Evolutionary conservation across 2,113 vertebrate species (phyloP), one percentile per base, ranked within the genome.

Genomic region (Neomonachus schauinslandi): DNA sequence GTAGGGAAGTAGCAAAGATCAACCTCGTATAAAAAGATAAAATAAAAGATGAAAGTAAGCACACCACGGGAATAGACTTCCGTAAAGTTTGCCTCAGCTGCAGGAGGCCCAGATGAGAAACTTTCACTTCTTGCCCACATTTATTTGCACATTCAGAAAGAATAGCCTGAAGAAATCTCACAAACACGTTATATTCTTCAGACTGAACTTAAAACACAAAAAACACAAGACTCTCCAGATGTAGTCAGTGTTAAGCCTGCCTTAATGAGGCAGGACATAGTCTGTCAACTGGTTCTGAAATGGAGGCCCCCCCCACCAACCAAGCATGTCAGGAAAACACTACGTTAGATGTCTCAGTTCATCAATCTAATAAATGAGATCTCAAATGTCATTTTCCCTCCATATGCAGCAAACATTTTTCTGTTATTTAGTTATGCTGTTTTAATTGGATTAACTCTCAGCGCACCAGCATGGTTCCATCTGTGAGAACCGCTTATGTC

Each of bases 301-400:
- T 19, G 0, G 67, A 72, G 14, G 33, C 46, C 90, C 74, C 51
- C 51, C 33, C 46, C 84, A 67, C 14, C 81, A 87, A 49, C 88
- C 94, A 85, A 92, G 67, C 93, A 76, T 79, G 71, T 91, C 91
- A 90, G 61, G 77, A 93, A 36, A 97, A 76, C 39, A 53, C 59
- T 74, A 39, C 53, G 51, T 86, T 71, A 67, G 92, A 91, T 69
- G 53, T 86, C 42, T 81, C 92, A 89, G 92, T 91, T 97, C 90
- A 59, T 97, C 95, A 97, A 7, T 89, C 88, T 96, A 97, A 98
- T 93, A 97, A 97, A 97, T 97, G 97, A 96, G 92, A 94, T 96
- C 90, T 97, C 96, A 96, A 92, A 97, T 98, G 94, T 94, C 94
- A 96, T 91, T 94, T 97, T 94, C 67, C 89, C 57, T 94, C 96